Percentiles rank a stretch among this genome's conserved stretches.
Evolutionary conservation across 2,888 invertebrate genomes (phyloP).

Genomic region (Icerya purchasi): DNA sequence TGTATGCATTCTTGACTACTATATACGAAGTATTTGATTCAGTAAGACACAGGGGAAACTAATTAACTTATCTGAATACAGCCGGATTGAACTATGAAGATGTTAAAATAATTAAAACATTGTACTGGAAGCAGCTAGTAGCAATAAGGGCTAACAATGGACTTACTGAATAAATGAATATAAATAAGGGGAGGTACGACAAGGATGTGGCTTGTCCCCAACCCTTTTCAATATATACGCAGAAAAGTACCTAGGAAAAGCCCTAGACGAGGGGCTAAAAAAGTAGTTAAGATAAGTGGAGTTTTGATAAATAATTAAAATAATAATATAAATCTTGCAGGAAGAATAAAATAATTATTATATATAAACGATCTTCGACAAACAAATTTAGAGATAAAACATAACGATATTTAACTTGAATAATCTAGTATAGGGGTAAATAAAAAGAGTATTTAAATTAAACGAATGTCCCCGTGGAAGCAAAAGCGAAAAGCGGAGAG

Average conservation of each 20-base stretch:
- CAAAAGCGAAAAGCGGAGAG: no score
- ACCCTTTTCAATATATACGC: background rate
- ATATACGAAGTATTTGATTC: background rate
- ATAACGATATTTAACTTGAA: no score
- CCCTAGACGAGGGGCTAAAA: background rate
- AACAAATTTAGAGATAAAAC: no score
- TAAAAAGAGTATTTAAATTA: no score
- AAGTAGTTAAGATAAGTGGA: background rate
- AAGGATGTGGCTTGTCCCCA: background rate
- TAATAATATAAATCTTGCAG: no score
- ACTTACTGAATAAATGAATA: background rate
- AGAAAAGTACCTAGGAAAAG: background rate
- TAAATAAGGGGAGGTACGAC: background rate
- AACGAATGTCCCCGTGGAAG: no score
- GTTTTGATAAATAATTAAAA: background rate
- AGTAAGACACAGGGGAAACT: background rate
- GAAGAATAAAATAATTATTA: no score
- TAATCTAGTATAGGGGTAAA: no score
- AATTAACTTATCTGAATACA: background rate
- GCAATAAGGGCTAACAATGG: background rate
- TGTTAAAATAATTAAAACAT: background rate
- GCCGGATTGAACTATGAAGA: background rate
- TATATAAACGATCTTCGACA: no score
- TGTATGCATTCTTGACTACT: background rate
- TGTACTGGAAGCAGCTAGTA: background rate